A percentile compares a stretch with the other conserved stretches of the same genome.
Conservation (phyloP, 2,888 invertebrate genomes). For the Limenitis camilla region DNA sequence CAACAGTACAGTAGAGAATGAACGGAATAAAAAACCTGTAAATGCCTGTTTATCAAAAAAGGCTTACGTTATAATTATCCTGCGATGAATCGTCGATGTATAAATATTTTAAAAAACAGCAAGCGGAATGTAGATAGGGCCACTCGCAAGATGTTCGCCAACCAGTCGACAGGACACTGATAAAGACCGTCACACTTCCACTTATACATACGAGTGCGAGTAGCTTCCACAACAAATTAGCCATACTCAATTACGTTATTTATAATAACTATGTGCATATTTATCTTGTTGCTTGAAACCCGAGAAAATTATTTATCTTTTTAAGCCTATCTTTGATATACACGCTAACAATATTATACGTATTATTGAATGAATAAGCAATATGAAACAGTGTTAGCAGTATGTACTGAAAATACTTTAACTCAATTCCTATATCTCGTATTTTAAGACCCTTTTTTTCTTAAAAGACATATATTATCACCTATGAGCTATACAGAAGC, state of each 20-base stretch:
- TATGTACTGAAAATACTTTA: too few species aligned
- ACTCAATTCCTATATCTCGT: too few species aligned
- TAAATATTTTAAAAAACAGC: conserved; percentile 19
- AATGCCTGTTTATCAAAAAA: conserved; percentile 12
- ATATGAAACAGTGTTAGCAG: too few species aligned
- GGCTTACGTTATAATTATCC: conserved; percentile 13
- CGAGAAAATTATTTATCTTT: neutral
- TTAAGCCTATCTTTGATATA: too few species aligned
- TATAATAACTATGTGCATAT: conserved; percentile 9
- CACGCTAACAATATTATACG: too few species aligned
- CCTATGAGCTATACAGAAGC: too few species aligned
- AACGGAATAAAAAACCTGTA: neutral
- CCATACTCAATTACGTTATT: conserved; percentile 23
- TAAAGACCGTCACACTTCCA: conserved; percentile 27
- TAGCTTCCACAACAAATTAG: conserved; percentile 22
- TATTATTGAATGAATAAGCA: too few species aligned
- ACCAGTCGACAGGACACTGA: conserved; percentile 37
- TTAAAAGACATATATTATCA: too few species aligned
- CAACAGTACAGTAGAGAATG: neutral
- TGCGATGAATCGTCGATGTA: conserved; percentile 18
- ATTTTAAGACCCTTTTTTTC: too few species aligned
- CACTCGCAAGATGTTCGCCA: conserved; percentile 39
- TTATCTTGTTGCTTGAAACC: conserved; percentile 1
- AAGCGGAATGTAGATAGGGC: conserved; percentile 17
- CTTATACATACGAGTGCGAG: conserved; percentile 12